Base-by-base conservation (phyloP, 2,888 invertebrate species). In the Apantesis nais region DNA sequence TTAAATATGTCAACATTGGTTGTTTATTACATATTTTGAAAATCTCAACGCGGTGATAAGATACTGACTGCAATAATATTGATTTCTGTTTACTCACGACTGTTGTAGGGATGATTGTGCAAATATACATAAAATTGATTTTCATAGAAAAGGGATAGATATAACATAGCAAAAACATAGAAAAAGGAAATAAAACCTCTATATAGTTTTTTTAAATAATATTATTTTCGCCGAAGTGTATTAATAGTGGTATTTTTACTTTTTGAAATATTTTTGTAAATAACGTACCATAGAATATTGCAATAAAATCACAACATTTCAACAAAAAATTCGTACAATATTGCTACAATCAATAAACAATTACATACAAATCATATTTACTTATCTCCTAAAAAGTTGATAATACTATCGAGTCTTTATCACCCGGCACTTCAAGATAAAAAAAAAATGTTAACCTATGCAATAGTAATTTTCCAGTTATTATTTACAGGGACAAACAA, bases 1-100 rank as follows among this genome's bases (percentile, higher is more conserved):
- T 68, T 66, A 70, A 70, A 72, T 60, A 41, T 71, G 71, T 72
- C 70, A 74, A 79, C 61, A 73, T 31, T 70, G 64, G 14, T 41
- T 62, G 62, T 52, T 39, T 55, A n/a, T 66, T 62, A 52, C 52
- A 62, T 61, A 12, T 62, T 62, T 70, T 41, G 22, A 39, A 62
- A 66, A 48, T 66, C 55, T 25, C 37, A 52, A 25, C 22, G 9
- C 19, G 22, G 63, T 44, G 58, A 58, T 63, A 41, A 19, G 39
- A 39, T 41, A 29, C 25, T 8, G 16, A 12, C 12, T 41, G 16
- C 41, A 41, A 62, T 25, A 41, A 62, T 9, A 62, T 37, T 25
- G 39, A 62, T 62, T 34, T n/a, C 7, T 8, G 41, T 29, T 58
- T 58, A 63, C 29, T 41, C 29, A 44, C 63, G 63, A 62, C 14